Conservation (phyloP, 2,797 vertebrate genomes). For the Coccyzus lansbergi region DNA sequence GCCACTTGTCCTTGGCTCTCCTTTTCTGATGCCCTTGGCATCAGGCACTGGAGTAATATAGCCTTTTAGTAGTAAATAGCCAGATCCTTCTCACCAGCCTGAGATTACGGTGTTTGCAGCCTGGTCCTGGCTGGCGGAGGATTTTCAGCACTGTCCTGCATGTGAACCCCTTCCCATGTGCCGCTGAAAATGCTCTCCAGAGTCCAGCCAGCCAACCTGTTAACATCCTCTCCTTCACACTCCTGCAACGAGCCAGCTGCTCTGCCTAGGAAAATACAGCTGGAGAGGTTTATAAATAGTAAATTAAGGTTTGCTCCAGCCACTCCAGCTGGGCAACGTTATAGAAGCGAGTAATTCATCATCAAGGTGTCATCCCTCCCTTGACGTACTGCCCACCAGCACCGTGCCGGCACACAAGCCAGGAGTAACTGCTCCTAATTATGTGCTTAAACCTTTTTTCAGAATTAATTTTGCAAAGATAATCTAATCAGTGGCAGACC, state of each 20-base stretch:
- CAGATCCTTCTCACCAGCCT: background rate
- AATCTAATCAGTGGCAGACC: background rate
- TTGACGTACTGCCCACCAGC: constrained; percentile 35
- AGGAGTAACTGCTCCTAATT: background rate
- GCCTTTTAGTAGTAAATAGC: background rate
- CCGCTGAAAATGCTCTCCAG: background rate
- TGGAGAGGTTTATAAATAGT: constrained; percentile 72
- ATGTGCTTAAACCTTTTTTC: background rate
- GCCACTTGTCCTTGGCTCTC: background rate
- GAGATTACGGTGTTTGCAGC: background rate
- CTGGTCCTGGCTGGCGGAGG: background rate
- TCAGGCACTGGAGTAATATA: fast-evolving
- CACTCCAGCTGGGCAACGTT: constrained; percentile 61
- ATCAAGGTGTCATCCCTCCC: constrained; percentile 26
- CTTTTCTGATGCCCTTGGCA: background rate
- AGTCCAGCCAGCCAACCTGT: constrained; percentile 60
- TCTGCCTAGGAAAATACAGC: constrained; percentile 74
- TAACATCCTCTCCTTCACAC: constrained; percentile 76
- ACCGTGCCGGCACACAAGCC: background rate
- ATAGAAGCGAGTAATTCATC: constrained; percentile 53
- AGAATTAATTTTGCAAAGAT: background rate
- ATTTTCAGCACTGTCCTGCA: constrained; percentile 13
- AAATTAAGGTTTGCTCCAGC: constrained; percentile 71
- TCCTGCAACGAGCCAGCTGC: constrained; percentile 63
- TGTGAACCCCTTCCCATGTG: constrained; percentile 19